Conservation (phyloP, 2,797 vertebrate genomes). For the Trachurus trachurus region DNA sequence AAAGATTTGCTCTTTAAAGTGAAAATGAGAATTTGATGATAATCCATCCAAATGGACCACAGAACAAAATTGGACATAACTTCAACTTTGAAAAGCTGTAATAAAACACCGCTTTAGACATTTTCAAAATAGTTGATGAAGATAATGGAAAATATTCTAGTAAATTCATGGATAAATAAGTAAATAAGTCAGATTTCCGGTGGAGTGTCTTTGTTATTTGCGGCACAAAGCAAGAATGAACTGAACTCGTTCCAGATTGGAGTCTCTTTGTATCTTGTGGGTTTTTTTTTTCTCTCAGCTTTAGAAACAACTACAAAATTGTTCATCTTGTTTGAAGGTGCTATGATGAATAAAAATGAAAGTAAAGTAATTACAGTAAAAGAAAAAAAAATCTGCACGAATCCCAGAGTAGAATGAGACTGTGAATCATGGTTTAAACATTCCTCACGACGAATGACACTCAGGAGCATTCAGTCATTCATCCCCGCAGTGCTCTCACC, state of each 20-base stretch:
- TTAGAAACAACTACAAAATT: not conserved
- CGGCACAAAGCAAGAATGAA: too few relatives aligned
- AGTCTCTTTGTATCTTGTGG: too few relatives aligned
- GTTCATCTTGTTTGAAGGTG: not conserved
- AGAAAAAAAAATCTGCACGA: not conserved
- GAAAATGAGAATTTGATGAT: constrained; percentile 67
- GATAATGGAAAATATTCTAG: not conserved
- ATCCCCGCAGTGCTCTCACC: constrained; percentile 5
- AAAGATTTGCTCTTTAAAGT: constrained; percentile 55
- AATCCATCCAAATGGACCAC: constrained; percentile 65
- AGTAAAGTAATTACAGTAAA: not conserved
- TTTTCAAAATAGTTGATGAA: not conserved
- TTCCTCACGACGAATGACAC: not conserved
- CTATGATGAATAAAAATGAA: not conserved
- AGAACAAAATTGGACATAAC: constrained; percentile 51
- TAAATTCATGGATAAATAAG: not conserved
- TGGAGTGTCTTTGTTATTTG: too few relatives aligned
- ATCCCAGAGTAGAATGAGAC: constrained; percentile 8
- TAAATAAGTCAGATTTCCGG: not conserved
- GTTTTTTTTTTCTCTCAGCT: too few relatives aligned
- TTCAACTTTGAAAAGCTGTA: constrained; percentile 23
- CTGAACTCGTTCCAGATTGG: too few relatives aligned
- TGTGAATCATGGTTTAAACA: constrained; percentile 1
- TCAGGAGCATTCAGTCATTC: constrained; percentile 12
- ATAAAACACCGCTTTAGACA: constrained; percentile 17